Evolutionary conservation across 2,113 vertebrate genomes (phyloP).

Genomic region (Epinephelus fuscoguttatus): DNA sequence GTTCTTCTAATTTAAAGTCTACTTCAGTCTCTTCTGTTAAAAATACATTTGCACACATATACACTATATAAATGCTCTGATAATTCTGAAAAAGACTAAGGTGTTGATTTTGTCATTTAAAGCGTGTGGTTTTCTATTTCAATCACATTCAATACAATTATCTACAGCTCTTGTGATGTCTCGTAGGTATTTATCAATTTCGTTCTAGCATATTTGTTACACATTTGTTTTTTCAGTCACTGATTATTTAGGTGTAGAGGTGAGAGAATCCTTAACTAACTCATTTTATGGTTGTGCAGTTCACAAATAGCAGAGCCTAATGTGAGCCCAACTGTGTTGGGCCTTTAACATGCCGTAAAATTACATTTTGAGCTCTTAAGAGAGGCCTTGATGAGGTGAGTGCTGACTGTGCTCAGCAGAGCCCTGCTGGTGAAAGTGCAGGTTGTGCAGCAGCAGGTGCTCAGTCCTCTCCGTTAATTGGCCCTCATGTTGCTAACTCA

Average conservation of each 20-base stretch:
- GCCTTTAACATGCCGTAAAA: slow-evolving; percentile 64
- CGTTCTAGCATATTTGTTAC: neutral
- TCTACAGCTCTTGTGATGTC: neutral
- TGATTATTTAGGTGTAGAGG: slow-evolving; percentile 18
- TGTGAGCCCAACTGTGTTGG: slow-evolving; percentile 24
- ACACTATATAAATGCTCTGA: neutral
- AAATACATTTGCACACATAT: slow-evolving; percentile 3
- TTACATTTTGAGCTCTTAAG: slow-evolving; percentile 55
- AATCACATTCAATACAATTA: neutral
- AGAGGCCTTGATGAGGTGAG: slow-evolving; percentile 51
- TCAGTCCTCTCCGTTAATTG: slow-evolving; percentile 74
- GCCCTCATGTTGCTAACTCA: slow-evolving; percentile 72
- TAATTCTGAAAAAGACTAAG: neutral
- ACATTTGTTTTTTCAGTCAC: neutral
- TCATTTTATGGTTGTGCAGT: slow-evolving; percentile 46
- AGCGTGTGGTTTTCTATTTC: neutral
- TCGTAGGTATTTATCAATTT: neutral
- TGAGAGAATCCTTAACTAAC: slow-evolving; percentile 35
- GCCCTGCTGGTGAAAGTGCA: slow-evolving; percentile 65
- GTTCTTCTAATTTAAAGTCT: neutral
- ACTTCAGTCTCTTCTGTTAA: neutral
- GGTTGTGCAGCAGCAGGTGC: slow-evolving; percentile 72
- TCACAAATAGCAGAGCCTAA: slow-evolving; percentile 50
- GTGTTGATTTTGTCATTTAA: slow-evolving; percentile 11
- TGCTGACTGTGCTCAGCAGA: slow-evolving; percentile 51